These are phyloP conservation scores for Corbicula japonica DNA, from an alignment of 2,888 invertebrate genomes.

Conservation along the genomic window DNA sequence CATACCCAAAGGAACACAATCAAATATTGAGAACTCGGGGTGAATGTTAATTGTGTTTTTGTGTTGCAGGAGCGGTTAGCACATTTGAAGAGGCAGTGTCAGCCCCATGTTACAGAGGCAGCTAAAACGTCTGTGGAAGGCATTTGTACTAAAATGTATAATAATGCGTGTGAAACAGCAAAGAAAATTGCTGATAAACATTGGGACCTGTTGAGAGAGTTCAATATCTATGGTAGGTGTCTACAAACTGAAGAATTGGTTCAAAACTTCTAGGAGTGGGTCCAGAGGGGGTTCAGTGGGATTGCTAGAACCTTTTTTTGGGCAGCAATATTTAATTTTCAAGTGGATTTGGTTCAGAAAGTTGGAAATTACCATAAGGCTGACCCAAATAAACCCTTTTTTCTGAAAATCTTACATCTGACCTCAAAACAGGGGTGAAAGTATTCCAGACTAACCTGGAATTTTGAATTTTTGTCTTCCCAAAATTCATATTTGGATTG, in stretches of 20 bases:
- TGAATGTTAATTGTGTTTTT: not conserved
- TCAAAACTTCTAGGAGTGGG: not conserved
- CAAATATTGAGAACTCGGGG: too few relatives aligned
- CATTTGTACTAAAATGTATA: slow-evolving; percentile 97
- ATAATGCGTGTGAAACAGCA: slow-evolving; percentile 96
- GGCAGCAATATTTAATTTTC: too few relatives aligned
- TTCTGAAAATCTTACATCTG: not conserved
- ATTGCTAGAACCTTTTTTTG: too few relatives aligned
- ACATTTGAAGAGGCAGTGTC: slow-evolving; percentile 97
- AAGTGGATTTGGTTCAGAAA: too few relatives aligned
- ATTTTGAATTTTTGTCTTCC: too few relatives aligned
- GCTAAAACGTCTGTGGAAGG: slow-evolving; percentile 98
- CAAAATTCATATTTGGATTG: too few relatives aligned
- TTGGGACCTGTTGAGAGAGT: slow-evolving; percentile 93
- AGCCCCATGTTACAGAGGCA: slow-evolving; percentile 97
- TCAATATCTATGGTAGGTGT: slow-evolving; percentile 90
- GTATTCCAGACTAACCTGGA: too few relatives aligned
- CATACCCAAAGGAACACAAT: too few relatives aligned
- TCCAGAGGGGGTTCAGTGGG: too few relatives aligned
- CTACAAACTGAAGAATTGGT: not conserved
- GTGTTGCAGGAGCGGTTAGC: slow-evolving; percentile 90
- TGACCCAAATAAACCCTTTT: too few relatives aligned
- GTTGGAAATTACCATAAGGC: too few relatives aligned
- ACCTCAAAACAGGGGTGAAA: too few relatives aligned
- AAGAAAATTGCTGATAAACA: slow-evolving; percentile 96